Evolutionary conservation across 2,113 vertebrate species (phyloP), one percentile per base, ranked within the genome.

Genomic region (Thymallus thymallus): DNA sequence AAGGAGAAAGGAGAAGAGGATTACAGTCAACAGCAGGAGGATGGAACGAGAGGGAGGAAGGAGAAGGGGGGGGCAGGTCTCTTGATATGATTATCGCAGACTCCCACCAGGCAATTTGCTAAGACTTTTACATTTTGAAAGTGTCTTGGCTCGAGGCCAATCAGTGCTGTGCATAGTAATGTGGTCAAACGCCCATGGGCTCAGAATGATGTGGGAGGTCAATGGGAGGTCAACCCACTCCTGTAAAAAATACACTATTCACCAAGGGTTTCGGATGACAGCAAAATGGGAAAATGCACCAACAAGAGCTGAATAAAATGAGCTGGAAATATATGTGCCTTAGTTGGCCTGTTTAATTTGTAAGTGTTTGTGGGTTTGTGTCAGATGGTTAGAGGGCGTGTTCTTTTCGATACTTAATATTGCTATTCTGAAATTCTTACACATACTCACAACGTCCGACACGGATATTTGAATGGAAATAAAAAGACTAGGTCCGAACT

Each of bases 51-150:
- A 41, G 35, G 35, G 35, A 41, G 35, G 35, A 35, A 29, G 55
- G 74, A n/a, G n/a, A n/a, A n/a, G 26, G 64, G 22, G 10, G 24
- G 46, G 24, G 68, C 22, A 78, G 82, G 77, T 78, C 76, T 84
- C 85, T 85, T 84, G 84, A 90, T 80, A 87, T 79, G 80, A 79
- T 83, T 82, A 88, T 78, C 75, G 60, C 76, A 79, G 69, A 16
- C 35, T 80, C 80, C 72, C 85, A 83, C 76, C 76, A 86, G 80
- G 82, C 81, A 82, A 76, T 85, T 85, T 86, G 66, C 70, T 70
- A 76, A 88, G 83, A 86, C 80, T 62, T 87, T 88, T 82, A 83
- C 72, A 76, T 85, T 89, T 82, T 73, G 80, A 78, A 66, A 76
- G 75, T 68, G 72, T 68, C 69, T 68, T 64, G 76, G 87, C 78